Base-by-base conservation (phyloP, 2,888 invertebrate species). In the Plutella xylostella region DNA sequence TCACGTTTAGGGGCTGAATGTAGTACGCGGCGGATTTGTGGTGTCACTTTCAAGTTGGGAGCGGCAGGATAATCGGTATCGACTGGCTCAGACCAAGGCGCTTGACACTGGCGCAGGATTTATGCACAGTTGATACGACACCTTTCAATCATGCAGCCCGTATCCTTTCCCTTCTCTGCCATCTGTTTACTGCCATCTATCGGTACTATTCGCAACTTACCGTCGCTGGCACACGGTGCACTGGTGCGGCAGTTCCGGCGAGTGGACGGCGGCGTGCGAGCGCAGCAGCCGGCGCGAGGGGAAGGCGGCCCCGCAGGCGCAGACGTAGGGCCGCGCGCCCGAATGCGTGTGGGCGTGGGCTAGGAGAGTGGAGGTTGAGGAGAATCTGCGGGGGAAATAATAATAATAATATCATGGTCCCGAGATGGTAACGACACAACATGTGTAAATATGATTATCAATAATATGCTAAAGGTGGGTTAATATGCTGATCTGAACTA, bases 201-300 rank as follows among this genome's bases (percentile, higher is more conserved):
- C n/a, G n/a, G n/a, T n/a, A n/a, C n/a, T n/a, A n/a, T n/a, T n/a
- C 6, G 6, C 22, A 9, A 21, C n/a, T 20, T 25, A 25, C 25
- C 25, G 25, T 25, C 25, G 25, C 25, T 25, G 6, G 25, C 25
- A 25, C 6, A 7, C 5, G 25, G 5, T 5, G 9, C 25, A 25
- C 25, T 25, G 25, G 25, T 25, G 25, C 37, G 3, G 20, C n/a
- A 18, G 15, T 25, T 5, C 18, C 37, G 18, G 7, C 12, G 18
- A 17, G 65, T 88, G 88, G 19, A 85, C 82, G 51, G 77, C 85
- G 59, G 74, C 73, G 63, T 88, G 88, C 55, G 83, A 84, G 47
- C 65, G 58, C 21, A 85, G 68, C 47, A 85, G 68, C 1, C 85
- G 74, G 45, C 61, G 55, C 38, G 75, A 67, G 2, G 72, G 63